Evolutionary conservation across 1,140 invertebrate genomes (phyloP).

Genomic region (Monochamus saltuarius): DNA sequence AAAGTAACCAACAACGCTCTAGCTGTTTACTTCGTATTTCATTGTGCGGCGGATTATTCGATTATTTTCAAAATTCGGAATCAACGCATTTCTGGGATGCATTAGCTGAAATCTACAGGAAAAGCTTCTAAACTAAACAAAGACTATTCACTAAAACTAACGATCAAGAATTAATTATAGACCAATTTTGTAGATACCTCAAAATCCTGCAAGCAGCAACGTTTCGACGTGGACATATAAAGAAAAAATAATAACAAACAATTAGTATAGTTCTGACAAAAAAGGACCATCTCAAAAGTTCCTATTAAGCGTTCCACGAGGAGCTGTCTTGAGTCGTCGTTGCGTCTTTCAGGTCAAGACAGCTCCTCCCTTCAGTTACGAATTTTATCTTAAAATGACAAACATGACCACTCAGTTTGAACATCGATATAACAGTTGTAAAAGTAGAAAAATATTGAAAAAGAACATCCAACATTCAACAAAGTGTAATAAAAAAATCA

Average conservation of each 20-base stretch:
- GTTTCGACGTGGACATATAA: constrained; percentile 55
- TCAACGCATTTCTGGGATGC: constrained; percentile 11
- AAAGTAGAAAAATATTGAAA: constrained; percentile 31
- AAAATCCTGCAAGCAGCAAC: constrained; percentile 65
- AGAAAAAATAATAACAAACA: constrained; percentile 52
- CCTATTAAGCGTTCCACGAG: constrained; percentile 57
- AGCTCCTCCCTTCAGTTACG: constrained; percentile 16
- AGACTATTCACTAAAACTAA: constrained; percentile 57
- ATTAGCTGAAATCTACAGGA: constrained; percentile 55
- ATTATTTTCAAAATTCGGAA: too few species aligned
- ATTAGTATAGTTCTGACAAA: constrained; percentile 39
- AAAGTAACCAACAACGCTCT: too few species aligned
- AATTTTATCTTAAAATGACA: constrained; percentile 10
- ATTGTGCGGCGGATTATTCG: too few species aligned
- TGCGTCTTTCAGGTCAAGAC: not conserved
- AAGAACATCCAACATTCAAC: constrained; percentile 30
- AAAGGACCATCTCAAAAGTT: constrained; percentile 98
- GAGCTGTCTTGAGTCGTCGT: not conserved
- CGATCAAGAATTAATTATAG: constrained; percentile 44
- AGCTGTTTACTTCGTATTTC: too few species aligned
- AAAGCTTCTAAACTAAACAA: constrained; percentile 55
- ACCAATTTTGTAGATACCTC: constrained; percentile 63
- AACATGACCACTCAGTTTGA: constrained; percentile 48
- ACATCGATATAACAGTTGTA: constrained; percentile 31
- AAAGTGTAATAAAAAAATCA: constrained; percentile 24